Conservation (phyloP, 2,113 vertebrate species). For the Phalacrocorax brasilianus region DNA sequence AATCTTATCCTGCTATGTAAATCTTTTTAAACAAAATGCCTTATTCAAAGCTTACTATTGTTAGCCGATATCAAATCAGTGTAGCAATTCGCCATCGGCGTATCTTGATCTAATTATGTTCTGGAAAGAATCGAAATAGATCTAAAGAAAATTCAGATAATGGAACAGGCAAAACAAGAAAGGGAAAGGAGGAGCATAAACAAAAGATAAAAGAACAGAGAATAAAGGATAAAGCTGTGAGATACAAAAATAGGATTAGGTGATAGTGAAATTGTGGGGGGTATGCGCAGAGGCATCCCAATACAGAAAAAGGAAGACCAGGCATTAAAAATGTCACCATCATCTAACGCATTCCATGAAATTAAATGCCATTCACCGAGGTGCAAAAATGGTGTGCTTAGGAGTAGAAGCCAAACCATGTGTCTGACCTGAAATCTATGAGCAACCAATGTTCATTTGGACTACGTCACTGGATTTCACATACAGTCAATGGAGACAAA, state of each 20-base stretch:
- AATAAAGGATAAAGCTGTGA: constrained; percentile 18
- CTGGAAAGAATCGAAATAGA: constrained; percentile 56
- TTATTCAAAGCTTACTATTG: constrained; percentile 55
- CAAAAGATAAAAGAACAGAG: constrained; percentile 67
- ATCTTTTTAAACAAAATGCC: constrained; percentile 49
- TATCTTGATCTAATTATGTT: constrained; percentile 64
- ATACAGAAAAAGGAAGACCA: background rate
- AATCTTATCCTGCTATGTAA: constrained; percentile 63
- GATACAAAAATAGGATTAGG: constrained; percentile 49
- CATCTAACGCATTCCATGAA: background rate
- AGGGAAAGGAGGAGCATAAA: constrained; percentile 60
- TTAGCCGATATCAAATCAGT: constrained; percentile 41
- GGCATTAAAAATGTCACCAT: background rate
- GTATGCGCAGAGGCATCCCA: background rate
- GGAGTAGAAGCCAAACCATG: accelerated
- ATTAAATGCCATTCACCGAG: background rate
- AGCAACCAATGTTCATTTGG: background rate
- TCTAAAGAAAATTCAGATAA: constrained; percentile 66
- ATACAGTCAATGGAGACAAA: background rate
- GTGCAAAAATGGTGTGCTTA: background rate
- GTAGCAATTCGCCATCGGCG: background rate
- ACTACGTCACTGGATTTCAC: background rate
- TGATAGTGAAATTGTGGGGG: background rate
- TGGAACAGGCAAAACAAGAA: constrained; percentile 55
- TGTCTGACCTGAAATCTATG: background rate